Evolutionary conservation across 1,140 invertebrate species (phyloP).

Genomic region (Brachionus paranguensis): DNA sequence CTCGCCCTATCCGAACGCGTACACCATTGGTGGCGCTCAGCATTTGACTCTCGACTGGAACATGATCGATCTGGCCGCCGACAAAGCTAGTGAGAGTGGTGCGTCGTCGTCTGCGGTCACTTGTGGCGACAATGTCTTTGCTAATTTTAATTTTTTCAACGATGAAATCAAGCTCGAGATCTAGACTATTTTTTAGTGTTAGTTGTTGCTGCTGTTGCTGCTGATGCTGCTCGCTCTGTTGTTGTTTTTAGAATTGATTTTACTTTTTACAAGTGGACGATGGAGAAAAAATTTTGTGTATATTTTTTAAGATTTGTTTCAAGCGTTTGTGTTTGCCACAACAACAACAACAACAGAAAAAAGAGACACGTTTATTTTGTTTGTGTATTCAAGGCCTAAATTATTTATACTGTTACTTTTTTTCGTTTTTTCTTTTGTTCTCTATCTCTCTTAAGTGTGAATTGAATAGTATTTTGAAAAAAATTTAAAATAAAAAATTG

Average conservation of each 20-base stretch:
- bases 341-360: neutral
- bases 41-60: neutral
- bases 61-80: neutral
- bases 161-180: slow-evolving; percentile 13
- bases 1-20: neutral
- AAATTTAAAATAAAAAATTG: neutral
- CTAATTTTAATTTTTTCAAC: slow-evolving; percentile 10
- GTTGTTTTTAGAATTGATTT: neutral
- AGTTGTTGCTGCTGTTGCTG: no score
- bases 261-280: neutral
- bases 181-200: neutral
- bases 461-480: neutral
- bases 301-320: neutral
- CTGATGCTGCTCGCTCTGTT: no score
- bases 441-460: neutral
- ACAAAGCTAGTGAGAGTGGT: neutral
- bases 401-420: slow-evolving; percentile 4
- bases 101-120: neutral
- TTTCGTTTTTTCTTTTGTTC: neutral
- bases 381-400: slow-evolving; percentile 18
- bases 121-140: neutral
- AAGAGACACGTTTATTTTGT: neutral
- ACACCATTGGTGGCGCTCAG: neutral
- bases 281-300: neutral
- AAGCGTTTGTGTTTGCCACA: neutral